phyloP scores from a whole-genome alignment of 2,113 vertebrate species.

The Prolemur simus region DNA sequence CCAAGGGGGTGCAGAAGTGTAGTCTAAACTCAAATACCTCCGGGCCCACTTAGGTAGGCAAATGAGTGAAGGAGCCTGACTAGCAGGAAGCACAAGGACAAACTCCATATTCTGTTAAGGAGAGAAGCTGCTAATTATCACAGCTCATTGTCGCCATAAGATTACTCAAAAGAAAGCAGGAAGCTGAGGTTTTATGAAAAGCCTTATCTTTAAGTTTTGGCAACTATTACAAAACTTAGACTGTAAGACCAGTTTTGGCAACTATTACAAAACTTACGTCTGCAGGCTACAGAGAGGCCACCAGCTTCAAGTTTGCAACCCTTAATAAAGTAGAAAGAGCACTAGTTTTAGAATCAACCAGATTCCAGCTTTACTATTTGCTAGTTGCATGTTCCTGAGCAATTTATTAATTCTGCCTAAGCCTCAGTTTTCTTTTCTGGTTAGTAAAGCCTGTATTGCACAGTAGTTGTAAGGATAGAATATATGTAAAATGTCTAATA shows the following conservation, averaged over 20 bases:
- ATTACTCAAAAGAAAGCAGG: background rate
- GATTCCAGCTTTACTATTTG: background rate
- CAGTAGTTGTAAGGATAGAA: background rate
- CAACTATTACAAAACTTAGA: background rate
- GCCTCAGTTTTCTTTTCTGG: background rate
- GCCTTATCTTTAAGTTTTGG: background rate
- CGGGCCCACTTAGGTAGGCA: too few species aligned
- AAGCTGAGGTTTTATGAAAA: background rate
- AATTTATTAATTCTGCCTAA: background rate
- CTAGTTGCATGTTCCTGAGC: background rate
- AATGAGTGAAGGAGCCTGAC: background rate
- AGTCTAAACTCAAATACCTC: background rate
- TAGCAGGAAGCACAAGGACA: background rate
- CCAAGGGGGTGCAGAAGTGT: fast-evolving
- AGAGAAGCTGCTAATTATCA: background rate
- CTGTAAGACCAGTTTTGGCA: background rate
- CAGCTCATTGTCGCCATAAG: background rate
- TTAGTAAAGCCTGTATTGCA: background rate
- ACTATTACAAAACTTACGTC: background rate
- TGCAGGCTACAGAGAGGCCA: background rate
- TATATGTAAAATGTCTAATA: background rate
- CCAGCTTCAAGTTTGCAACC: background rate
- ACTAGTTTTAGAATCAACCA: background rate
- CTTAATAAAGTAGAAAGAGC: background rate
- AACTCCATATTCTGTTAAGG: background rate